Percentiles rank a stretch among this genome's conserved stretches.
These are phyloP conservation scores for Simalia tracyae DNA, from an alignment of 2,797 vertebrate species.

Conservation along the genomic window DNA sequence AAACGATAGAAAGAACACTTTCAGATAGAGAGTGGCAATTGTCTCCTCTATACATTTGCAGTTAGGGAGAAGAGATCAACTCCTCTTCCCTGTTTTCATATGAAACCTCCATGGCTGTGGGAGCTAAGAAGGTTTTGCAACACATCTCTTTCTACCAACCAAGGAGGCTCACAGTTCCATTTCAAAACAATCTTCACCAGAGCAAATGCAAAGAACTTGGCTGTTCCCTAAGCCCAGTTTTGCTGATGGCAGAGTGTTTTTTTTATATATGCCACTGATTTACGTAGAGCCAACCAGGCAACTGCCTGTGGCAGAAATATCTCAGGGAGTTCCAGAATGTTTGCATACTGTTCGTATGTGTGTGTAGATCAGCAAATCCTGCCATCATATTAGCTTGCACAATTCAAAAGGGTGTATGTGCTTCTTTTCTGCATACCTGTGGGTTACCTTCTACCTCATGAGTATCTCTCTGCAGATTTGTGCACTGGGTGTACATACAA, in stretches of 20 bases:
- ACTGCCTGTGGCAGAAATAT: conserved; percentile 1
- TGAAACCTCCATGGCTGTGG: not conserved
- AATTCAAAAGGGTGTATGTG: not conserved
- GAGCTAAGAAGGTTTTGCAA: not conserved
- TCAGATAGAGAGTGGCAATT: not conserved
- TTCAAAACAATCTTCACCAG: not conserved
- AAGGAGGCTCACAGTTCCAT: not conserved
- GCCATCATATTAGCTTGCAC: not conserved
- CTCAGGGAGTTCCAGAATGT: not conserved
- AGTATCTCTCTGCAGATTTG: not conserved
- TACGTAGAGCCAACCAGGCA: conserved; percentile 4
- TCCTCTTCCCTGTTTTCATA: not conserved
- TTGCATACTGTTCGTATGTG: not conserved
- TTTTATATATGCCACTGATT: conserved; percentile 9
- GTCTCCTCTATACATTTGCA: not conserved
- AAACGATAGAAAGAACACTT: not conserved
- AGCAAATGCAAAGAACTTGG: not conserved
- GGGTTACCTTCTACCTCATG: not conserved
- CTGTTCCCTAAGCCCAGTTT: conserved; percentile 20
- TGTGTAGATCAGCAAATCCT: conserved; percentile 12
- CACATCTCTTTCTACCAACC: not conserved
- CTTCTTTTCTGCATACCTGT: not conserved
- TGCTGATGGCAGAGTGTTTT: not conserved
- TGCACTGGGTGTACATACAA: not conserved
- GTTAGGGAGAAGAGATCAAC: not conserved